Evolutionary conservation across 2,888 invertebrate genomes (phyloP), one percentile per base, ranked within the genome.

Genomic region (Pherbina coryleti): DNA sequence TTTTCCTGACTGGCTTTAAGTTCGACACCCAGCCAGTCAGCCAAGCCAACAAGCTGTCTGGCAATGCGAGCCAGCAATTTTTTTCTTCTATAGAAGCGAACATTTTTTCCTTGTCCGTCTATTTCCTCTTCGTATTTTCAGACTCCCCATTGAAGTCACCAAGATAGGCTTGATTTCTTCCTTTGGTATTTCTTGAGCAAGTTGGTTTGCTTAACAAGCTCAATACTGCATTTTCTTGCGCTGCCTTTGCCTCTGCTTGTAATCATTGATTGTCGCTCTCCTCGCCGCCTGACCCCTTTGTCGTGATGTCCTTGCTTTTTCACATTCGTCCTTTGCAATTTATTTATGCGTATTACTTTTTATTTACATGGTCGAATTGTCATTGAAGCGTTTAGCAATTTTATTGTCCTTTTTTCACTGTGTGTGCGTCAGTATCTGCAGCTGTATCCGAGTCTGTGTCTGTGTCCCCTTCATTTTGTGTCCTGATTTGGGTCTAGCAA

Each of bases 381-480:
- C 84, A 84, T 81, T 84, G 84, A 84, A 85, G 84, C 85, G 82
- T 84, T 87, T 86, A 86, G 84, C 82, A 84, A 86, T 87, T 85
- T 83, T 83, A 86, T 86, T 85, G 86, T 85, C 82, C 82, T 77
- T 75, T 70, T 66, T 53, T 71, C 37, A 31, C 34, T 25, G 25
- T 11, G 22, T n/a, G 17, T 57, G 31, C 55, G 19, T 34, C 22
- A n/a, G 44, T 7, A 44, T 44, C 11, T 44, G 11, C 7, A 14
- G 4, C 2, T 11, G 44, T 44, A 44, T 37, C 1, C 9, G 9
- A 51, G 11, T 19, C 28, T 22, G 7, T 51, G 8, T 55, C 25
- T 71, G 9, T 70, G 25, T 70, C 49, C 53, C 22, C 49, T 49
- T 60, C 28, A 17, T 60, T 49, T 51, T 62, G n/a, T 28, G n/a